Base-by-base conservation (phyloP, 1,140 invertebrate species). In the Bombus vancouverensis region DNA sequence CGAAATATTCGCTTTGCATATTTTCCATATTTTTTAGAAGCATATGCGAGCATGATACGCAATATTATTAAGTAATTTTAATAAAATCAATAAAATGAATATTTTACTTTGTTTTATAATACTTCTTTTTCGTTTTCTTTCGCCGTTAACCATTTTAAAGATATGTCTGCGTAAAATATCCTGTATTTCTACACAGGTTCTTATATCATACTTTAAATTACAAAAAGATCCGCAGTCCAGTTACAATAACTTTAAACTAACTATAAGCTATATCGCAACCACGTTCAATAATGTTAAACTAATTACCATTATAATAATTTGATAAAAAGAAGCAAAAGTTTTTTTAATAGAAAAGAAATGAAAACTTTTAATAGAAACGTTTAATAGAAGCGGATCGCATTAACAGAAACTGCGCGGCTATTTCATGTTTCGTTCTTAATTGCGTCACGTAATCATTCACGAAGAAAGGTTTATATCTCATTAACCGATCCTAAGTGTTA, bases 371-470 rank as follows among this genome's bases (percentile, higher is more conserved):
- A 53, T 32, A 22, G 15, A 70, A 70, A 39, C 10, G 34, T 70
- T 70, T 28, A 37, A 68, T 39, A 28, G 12, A 32, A 66, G 28
- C 39, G 42, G 66, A 66, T 34, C 57, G 62, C 39, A 42, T 78
- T 32, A 44, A 9, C 57, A 4, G 76, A 34, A 66, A 78, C 42
- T 44, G 59, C 18, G 2, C 18, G 1, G 39, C 10, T 47, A 53
- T 78, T 66, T 47, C n/a, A 78, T 28, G 70, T 44, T 42, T 25
- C 76, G 59, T 22, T 44, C n/a, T 78, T 66, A 78, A 66, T 78
- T 78, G 44, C 76, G 3, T 4, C 18, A 8, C 59, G 32, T 65
- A 66, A 66, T 78, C 39, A 66, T 18, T 42, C 39, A 28, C 39
- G 44, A 34, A 13, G 39, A 66, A 39, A 44, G 18, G n/a, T 44